Conservation (phyloP, 2,797 vertebrate species). For the Scolopax rusticola region DNA sequence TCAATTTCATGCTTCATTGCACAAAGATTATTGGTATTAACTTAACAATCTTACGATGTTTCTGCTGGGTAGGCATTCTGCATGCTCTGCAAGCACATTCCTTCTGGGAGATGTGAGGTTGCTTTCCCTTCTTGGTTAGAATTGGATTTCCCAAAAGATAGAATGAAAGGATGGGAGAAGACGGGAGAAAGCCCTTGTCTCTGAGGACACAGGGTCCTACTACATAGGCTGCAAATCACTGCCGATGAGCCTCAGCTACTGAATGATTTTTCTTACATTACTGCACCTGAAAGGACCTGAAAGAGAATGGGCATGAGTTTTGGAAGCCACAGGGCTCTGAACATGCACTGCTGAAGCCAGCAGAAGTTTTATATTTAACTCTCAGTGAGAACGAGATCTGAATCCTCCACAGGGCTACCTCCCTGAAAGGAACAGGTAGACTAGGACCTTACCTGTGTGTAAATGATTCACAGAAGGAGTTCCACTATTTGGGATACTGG, state of each 20-base stretch:
- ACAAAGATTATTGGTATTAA: slow-evolving; percentile 9
- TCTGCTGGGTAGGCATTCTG: background rate
- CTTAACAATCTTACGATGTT: background rate
- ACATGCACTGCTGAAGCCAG: rapidly evolving
- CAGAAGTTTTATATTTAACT: background rate
- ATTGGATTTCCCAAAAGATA: background rate
- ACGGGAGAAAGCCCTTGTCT: background rate
- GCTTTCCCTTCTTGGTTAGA: background rate
- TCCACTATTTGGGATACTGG: background rate
- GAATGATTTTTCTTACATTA: background rate
- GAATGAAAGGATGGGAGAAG: background rate
- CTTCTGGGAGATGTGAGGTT: background rate
- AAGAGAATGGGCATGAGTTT: background rate
- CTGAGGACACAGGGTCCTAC: background rate
- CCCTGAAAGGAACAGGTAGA: background rate
- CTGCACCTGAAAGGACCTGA: background rate
- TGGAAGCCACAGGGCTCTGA: background rate
- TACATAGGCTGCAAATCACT: background rate
- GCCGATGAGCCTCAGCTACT: background rate
- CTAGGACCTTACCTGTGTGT: background rate
- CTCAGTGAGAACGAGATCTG: background rate
- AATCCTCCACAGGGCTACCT: background rate
- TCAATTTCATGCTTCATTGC: background rate
- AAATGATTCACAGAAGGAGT: background rate
- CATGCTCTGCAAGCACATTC: background rate